Base-by-base conservation (phyloP, 2,113 vertebrate genomes). In the Myodes glareolus region DNA sequence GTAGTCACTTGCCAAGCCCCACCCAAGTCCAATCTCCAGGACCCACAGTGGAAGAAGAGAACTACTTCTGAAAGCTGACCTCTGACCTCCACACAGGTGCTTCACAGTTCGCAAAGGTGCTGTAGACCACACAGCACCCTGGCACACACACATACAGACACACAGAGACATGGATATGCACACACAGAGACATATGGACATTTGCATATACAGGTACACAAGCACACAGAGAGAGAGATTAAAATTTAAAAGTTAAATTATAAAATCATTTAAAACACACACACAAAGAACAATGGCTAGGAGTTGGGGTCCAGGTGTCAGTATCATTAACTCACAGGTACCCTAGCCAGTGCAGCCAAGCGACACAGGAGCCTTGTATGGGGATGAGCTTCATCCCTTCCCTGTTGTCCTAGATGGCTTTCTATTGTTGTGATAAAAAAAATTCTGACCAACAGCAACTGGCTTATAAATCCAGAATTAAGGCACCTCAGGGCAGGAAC, bases 321-420 rank as follows among this genome's bases (percentile, higher is more conserved):
- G 42, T 17, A 27, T 14, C 33, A n/a, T 39, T 42, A 91, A 72
- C 52, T 17, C 29, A 67, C 45, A 9, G 3, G 52, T 5, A 33
- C 47, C 31, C 67, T 52, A 6, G 0, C 10, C 80, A 39, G 17
- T 16, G 10, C 6, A 12, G 58, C 39, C 21, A 7, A 29, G 39
- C 21, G 12, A 42, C 23, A 17, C 39, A 12, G 33, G 75, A 3
- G 36, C 16, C 90, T 65, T 3, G 0, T 1, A 1, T 0, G 47
- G 42, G 23, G 4, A 7, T 11, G 14, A 2, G 19, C 55, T 45
- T 63, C 76, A 12, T 58, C 67, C n/a, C 39, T 4, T 25, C 52
- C 45, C n/a, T 25, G 6, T 17, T 27, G 36, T 39, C 23, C 80
- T 27, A 8, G 52, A n/a, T 25, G 55, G 33, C 3, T 58, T 58